Base-by-base conservation (phyloP, 1,140 invertebrate species). In the Olivierus martensii region DNA sequence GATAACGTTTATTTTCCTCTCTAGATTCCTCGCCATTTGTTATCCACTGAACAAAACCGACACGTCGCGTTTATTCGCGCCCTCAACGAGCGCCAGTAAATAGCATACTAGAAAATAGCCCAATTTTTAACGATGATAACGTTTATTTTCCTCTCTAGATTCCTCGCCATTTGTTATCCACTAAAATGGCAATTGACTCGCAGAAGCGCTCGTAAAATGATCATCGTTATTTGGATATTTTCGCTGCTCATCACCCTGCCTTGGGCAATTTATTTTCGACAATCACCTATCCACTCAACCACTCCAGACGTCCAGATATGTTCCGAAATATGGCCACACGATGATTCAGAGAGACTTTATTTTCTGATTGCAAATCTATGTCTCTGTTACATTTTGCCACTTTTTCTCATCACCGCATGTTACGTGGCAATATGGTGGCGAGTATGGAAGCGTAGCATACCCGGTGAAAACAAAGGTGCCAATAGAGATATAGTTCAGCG, bases 101-200 rank as follows among this genome's bases (percentile, higher is more conserved):
- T n/a, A n/a, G n/a, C n/a, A n/a, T n/a, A n/a, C n/a, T n/a, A n/a
- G n/a, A n/a, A n/a, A n/a, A n/a, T n/a, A n/a, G n/a, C n/a, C n/a
- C n/a, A n/a, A n/a, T n/a, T n/a, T n/a, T n/a, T n/a, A n/a, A n/a
- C n/a, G n/a, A n/a, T n/a, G 28, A 28, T 28, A 28, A 28, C 28
- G 28, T 5, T 28, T 15, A 46, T 46, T 46, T 46, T 17, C 38
- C 12, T 46, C 37, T 43, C 0, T 80, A 95, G 90, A 73, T 94
- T 92, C 66, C 73, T 93, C 55, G 90, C 89, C 38, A 94, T 94
- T 55, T 94, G 90, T 82, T 93, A 86, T 80, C 88, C 89, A 1
- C 67, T 94, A 55, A 87, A 88, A 66, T 84, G 83, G 58, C 87
- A 92, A 69, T 88, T 94, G 69, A 91, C 87, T 19, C 87, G 86